Conservation (phyloP, 2,888 invertebrate genomes). For the Palloptera scutellata region DNA sequence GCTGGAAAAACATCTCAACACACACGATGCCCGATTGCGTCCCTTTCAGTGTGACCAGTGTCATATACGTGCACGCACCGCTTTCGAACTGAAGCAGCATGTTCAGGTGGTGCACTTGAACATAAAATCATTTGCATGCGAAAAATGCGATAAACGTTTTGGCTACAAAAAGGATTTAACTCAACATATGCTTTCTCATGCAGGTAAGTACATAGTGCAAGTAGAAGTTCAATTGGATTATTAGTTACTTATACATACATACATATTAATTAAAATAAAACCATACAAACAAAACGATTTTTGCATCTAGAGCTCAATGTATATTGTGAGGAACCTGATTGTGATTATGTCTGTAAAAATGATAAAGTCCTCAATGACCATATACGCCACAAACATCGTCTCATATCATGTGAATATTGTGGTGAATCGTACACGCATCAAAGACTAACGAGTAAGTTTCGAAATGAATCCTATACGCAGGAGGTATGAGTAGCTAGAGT, state of each 20-base stretch:
- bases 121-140: slow-evolving; percentile 40
- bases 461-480: neutral
- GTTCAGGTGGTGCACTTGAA: slow-evolving; percentile 38
- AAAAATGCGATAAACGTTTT: slow-evolving; percentile 42
- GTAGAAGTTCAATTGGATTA: neutral
- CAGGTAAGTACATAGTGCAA: slow-evolving; percentile 26
- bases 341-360: slow-evolving; percentile 39
- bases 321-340: slow-evolving; percentile 36
- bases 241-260: neutral
- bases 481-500: no score
- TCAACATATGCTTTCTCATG: slow-evolving; percentile 42
- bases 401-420: slow-evolving; percentile 43
- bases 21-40: slow-evolving; percentile 37
- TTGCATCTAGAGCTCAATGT: slow-evolving; percentile 33
- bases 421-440: slow-evolving; percentile 38
- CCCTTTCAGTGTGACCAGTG: slow-evolving; percentile 40
- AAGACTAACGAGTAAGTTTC: slow-evolving; percentile 37
- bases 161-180: slow-evolving; percentile 42
- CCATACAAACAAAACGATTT: neutral
- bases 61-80: slow-evolving; percentile 34
- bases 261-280: neutral
- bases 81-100: slow-evolving; percentile 39
- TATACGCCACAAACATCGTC: slow-evolving; percentile 41
- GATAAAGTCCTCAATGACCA: slow-evolving; percentile 42
- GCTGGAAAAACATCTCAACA: slow-evolving; percentile 40